Evolutionary conservation across 2,888 invertebrate genomes (phyloP), one percentile per base, ranked within the genome.

Genomic region (Rosalia funebris): DNA sequence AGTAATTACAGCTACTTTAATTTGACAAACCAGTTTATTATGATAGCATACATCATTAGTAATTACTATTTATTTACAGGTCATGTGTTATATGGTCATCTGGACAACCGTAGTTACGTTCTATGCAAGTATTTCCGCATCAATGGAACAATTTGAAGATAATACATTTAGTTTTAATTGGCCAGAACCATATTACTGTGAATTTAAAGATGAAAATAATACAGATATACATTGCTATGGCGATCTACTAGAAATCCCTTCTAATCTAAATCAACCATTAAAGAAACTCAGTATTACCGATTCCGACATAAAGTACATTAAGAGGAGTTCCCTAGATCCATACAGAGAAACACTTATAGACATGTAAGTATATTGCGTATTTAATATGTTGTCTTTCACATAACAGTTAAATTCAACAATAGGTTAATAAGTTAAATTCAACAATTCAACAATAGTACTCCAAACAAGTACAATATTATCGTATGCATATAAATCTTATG

Each of bases 331-430:
- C 2, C 73, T 81, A 39, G 74, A 79, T 53, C 74, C 76, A 0
- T 82, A 82, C 57, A 77, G 72, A 45, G 62, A 62, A n/a, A 75
- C 75, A 1, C 58, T 82, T n/a, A 73, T 72, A 60, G 82, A 82
- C 44, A 74, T 82, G 81, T 82, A 74, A 79, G 82, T 78, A 25
- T 9, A n/a, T n/a, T n/a, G n/a, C n/a, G n/a, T n/a, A n/a, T n/a
- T 41, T 37, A 16, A 60, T 45, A 9, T 37, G 1, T 31, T 31
- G 12, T 15, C 32, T 45, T 25, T 44, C n/a, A n/a, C n/a, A n/a
- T n/a, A n/a, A n/a, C n/a, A n/a, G n/a, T n/a, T n/a, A n/a, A n/a
- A n/a, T n/a, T n/a, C n/a, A n/a, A n/a, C n/a, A n/a, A n/a, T n/a
- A n/a, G n/a, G n/a, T n/a, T n/a, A n/a, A n/a, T n/a, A n/a, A n/a